Percentiles rank a stretch among this genome's conserved stretches.
Evolutionary conservation across 2,797 vertebrate species (phyloP).

Genomic region (Gorsachius magnificus): DNA sequence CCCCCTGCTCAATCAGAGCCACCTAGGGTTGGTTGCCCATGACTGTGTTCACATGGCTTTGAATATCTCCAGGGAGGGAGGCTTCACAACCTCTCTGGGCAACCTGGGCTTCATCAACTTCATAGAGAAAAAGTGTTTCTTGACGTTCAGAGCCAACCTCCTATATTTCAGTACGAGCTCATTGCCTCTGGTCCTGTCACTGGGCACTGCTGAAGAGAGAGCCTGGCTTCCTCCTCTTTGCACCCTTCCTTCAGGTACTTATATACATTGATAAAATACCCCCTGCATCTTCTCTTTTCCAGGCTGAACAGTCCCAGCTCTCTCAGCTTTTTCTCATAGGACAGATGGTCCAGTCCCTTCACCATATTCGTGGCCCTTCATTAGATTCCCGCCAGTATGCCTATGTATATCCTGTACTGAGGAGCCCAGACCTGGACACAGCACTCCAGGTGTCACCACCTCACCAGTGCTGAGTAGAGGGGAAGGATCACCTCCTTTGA

Average conservation of each 20-base stretch:
- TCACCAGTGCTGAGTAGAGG: not conserved
- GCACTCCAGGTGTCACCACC: not conserved
- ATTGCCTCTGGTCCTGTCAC: not conserved
- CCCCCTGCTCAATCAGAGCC: not conserved
- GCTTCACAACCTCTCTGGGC: not conserved
- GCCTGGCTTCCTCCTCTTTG: not conserved
- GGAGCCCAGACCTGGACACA: not conserved
- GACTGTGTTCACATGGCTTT: not conserved
- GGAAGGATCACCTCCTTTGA: not conserved
- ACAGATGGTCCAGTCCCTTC: not conserved
- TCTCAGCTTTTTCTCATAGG: not conserved
- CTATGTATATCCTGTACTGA: too few species aligned
- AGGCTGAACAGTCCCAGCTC: not conserved
- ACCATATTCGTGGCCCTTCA: not conserved
- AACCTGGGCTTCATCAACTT: not conserved
- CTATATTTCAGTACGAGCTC: not conserved
- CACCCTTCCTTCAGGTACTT: not conserved
- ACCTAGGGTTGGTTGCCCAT: not conserved
- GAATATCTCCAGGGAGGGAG: not conserved
- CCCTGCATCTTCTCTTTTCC: not conserved
- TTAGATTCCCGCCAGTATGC: not conserved
- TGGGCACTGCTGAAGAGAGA: not conserved
- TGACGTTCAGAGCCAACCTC: not conserved
- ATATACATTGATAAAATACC: not conserved
- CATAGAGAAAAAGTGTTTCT: not conserved